Base-by-base conservation (phyloP, 2,888 invertebrate genomes). In the Amiota communis region DNA sequence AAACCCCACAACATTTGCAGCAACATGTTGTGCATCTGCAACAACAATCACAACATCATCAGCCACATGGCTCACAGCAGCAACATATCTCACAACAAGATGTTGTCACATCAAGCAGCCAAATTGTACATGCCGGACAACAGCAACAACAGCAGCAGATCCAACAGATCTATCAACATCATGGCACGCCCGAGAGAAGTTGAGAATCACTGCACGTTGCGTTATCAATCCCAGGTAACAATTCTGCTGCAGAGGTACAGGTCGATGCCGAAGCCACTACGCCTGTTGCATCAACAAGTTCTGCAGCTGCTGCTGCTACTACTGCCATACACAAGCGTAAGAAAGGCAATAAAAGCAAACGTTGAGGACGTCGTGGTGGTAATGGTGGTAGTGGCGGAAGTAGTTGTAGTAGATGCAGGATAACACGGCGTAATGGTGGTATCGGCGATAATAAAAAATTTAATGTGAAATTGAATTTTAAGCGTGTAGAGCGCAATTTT, bases 171-270 rank as follows among this genome's bases (percentile, higher is more conserved):
- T 89, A 89, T 85, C 89, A 89, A 79, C 89, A 89, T 80, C 89
- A 89, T 78, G 88, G 88, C 77, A 89, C 89, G 80, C 88, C 89
- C 68, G 89, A 89, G 83, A 89, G 89, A 80, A 89, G 89, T 89
- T 89, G 89, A 89, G 89, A 89, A 87, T 88, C 88, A 88, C 87
- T 87, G 82, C 87, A 87, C 80, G 81, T 85, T 80, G 85, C 84
- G 75, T 70, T 86, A 85, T 80, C 81, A 81, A 84, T 77, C n/a
- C 23, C 74, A 78, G 84, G 82, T 82, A 49, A 4, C 48, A 15
- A 51, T 49, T 20, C 64, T 13, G 15, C 46, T 4, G 53, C 53
- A 13, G 53, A 3, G 13, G 57, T 2, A 4, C 36, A 6, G 36
- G 36, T 63, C 46, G 23, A 63, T 46, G 46, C 63, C 46, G 63